phyloP scores from a whole-genome alignment of 2,113 vertebrate species.

The Sander vitreus region DNA sequence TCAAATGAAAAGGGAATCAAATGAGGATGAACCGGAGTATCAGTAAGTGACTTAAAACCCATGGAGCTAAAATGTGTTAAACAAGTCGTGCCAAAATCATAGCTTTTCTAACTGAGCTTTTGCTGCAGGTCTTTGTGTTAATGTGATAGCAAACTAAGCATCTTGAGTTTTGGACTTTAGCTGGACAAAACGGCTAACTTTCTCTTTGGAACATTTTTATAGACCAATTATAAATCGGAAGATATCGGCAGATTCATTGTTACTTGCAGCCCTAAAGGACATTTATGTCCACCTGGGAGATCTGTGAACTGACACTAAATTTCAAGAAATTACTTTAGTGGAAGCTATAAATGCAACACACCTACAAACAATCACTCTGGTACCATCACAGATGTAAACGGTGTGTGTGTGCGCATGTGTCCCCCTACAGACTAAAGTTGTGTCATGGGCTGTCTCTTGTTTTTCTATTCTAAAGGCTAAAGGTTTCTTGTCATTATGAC shows the following conservation, averaged over 20 bases:
- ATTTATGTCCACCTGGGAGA: background rate
- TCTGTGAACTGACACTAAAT: background rate
- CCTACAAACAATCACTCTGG: no score
- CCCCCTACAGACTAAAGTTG: no score
- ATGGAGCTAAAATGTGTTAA: no score
- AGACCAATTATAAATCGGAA: background rate
- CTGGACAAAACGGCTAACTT: no score
- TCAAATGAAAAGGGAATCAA: background rate
- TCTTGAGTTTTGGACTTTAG: background rate
- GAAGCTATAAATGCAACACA: background rate
- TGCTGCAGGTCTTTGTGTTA: background rate
- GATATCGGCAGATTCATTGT: background rate
- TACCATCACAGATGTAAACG: no score
- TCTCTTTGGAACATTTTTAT: background rate
- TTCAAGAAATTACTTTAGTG: background rate
- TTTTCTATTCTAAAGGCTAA: conserved; percentile 67
- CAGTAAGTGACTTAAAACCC: conserved; percentile 57
- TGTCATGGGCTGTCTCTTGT: background rate
- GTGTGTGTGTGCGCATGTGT: no score
- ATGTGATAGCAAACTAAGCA: background rate
- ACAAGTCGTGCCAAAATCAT: no score
- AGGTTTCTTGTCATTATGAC: conserved; percentile 75
- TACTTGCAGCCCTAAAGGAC: background rate
- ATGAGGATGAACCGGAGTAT: conserved; percentile 29
- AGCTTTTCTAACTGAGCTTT: no score